Evolutionary conservation across 2,888 invertebrate genomes (phyloP), one percentile per base, ranked within the genome.

Genomic region (Eupithecia centaureata): DNA sequence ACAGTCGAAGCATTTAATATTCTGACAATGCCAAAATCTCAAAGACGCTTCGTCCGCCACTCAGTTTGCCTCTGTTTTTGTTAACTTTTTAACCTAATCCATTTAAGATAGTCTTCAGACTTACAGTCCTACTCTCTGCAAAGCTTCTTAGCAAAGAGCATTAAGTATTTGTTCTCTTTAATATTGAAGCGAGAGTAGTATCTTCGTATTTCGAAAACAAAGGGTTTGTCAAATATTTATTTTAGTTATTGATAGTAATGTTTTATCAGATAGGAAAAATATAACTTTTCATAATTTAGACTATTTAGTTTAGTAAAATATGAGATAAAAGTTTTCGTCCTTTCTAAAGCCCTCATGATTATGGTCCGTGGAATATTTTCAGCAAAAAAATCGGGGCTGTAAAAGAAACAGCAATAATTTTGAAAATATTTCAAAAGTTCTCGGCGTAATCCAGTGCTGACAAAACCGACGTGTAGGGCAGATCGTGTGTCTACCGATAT

Each of bases 1-100:
- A 72, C 70, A 54, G 60, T 60, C 61, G 73, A 76, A 74, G 70
- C 77, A 73, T 79, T 77, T 78, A 73, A 79, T 77, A 79, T 75
- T 63, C 62, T 74, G 73, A 77, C 78, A 77, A 78, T 71, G 60
- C 67, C 72, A 58, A 76, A 77, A 77, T 77, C 74, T 76, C 70
- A 64, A 61, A 72, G 61, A 56, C 52, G 65, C 67, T 28, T 67
- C 22, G 68, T 69, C 68, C 69, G 61, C 68, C 70, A 63, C 63
- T 60, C 65, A 71, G 74, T 70, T 63, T 65, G 62, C 68, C 59
- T 63, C 71, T n/a, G 71, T 72, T 76, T 78, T 71, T 73, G 73
- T 72, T 73, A 75, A 73, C 76, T 77, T 80, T 74, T 68, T 67
- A 65, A 69, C 71, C 70, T 73, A 71, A 75, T 74, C 71, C 75